phyloP scores from a whole-genome alignment of 2,113 vertebrate genomes.

The Hippocampus zosterae region DNA sequence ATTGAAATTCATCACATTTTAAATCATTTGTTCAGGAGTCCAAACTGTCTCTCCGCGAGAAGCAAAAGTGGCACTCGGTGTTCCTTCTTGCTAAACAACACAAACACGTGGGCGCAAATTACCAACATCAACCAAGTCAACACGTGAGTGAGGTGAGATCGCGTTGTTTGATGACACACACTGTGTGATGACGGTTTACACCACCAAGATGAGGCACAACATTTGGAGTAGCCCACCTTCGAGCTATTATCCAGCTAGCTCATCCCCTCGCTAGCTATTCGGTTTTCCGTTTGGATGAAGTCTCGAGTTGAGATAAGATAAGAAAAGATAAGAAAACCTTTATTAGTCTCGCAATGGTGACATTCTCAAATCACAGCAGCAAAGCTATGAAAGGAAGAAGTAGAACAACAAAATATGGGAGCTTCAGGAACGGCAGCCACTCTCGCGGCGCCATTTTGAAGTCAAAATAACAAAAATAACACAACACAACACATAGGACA shows the following conservation, averaged over 20 bases:
- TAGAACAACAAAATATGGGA: no score
- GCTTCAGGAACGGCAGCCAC: no score
- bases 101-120: background rate
- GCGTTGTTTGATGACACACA: background rate
- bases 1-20: background rate
- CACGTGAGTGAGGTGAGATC: background rate
- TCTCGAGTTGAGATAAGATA: background rate
- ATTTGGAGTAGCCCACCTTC: background rate
- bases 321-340: no score
- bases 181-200: background rate
- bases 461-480: no score
- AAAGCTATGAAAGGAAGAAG: no score
- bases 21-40: background rate
- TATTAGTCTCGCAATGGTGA: no score
- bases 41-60: background rate
- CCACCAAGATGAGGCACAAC: background rate
- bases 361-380: no score
- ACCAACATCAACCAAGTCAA: background rate
- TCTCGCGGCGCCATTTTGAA: no score
- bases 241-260: background rate
- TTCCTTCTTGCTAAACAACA: no score
- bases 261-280: background rate
- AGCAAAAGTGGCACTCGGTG: no score
- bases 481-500: no score
- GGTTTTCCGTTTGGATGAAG: background rate